Evolutionary conservation across 1,140 invertebrate genomes (phyloP), one percentile per base, ranked within the genome.

Genomic region (Lordiphosa collinella): DNA sequence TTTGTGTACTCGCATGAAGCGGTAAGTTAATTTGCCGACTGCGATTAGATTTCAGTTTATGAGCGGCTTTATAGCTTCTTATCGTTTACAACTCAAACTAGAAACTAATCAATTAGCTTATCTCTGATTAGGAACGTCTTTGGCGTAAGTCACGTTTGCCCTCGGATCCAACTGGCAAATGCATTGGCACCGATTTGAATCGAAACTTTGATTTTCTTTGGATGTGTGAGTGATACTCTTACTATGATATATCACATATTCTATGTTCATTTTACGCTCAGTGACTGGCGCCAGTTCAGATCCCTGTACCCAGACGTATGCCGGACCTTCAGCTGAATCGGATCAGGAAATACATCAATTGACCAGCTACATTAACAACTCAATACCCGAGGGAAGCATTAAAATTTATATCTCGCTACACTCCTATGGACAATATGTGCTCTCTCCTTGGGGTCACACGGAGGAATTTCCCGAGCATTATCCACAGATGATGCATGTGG

Each of bases 151-250:
- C 92, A 4, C 90, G 93, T 46, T 86, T 90, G 5, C 82, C 84
- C 1, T 71, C 89, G 41, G 86, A 82, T 25, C 84, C 84, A 2
- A 64, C 65, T 4, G 70, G 70, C 0, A 13, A 38, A 0, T 93
- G 91, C 36, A 78, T 44, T n/a, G 94, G 94, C 13, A 91, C 91
- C 0, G 94, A 95, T 84, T 74, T 92, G 1, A 94, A 95, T 66
- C 90, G 94, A 29, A 95, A 95, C 64, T 95, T 93, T 86, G 92
- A 91, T 12, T 92, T 89, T 66, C 90, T 92, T 37, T 94, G 93
- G 93, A 91, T 91, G 62, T 59, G 91, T 92, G 75, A n/a, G n/a
- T n/a, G n/a, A n/a, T n/a, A n/a, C n/a, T n/a, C n/a, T n/a, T n/a
- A n/a, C n/a, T n/a, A n/a, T n/a, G n/a, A n/a, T n/a, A n/a, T n/a